phyloP scores from a whole-genome alignment of 2,888 invertebrate genomes.

The Drosophila trichaetosa region DNA sequence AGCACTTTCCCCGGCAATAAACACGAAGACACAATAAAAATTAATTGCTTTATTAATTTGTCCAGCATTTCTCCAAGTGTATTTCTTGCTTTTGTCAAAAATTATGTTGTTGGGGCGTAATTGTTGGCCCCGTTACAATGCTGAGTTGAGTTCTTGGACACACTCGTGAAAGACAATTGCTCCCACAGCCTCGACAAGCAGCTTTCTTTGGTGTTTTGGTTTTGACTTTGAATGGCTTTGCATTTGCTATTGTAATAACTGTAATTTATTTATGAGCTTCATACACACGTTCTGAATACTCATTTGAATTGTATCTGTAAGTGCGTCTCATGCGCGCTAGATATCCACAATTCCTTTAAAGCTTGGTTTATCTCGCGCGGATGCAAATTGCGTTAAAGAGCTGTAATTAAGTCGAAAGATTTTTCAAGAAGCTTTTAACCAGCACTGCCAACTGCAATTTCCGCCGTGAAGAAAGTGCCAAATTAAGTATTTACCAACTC shows the following conservation, averaged over 20 bases:
- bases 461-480: conserved; percentile 46
- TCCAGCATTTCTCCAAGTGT: conserved; percentile 57
- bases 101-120: conserved; percentile 75
- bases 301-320: conserved; percentile 28
- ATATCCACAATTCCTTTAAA: conserved; percentile 25
- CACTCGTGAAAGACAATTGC: conserved; percentile 71
- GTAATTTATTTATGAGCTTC: conserved; percentile 67
- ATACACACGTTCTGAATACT: conserved; percentile 60
- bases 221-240: conserved; percentile 18
- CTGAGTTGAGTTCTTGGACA: conserved; percentile 58
- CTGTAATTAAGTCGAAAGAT: conserved; percentile 56
- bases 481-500: conserved; percentile 20
- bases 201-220: conserved; percentile 66
- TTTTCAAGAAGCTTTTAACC: conserved; percentile 31
- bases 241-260: conserved; percentile 47
- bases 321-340: conserved; percentile 32
- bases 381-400: conserved; percentile 47
- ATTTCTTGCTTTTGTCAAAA: conserved; percentile 33
- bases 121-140: conserved; percentile 70
- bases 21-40: conserved; percentile 23
- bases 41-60: conserved; percentile 70
- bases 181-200: conserved; percentile 67
- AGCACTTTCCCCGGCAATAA: conserved; percentile 55
- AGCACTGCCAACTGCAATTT: conserved; percentile 31
- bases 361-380: conserved; percentile 15